Conservation (phyloP, 2,113 vertebrate species). For the Sebastes schlegelii region DNA sequence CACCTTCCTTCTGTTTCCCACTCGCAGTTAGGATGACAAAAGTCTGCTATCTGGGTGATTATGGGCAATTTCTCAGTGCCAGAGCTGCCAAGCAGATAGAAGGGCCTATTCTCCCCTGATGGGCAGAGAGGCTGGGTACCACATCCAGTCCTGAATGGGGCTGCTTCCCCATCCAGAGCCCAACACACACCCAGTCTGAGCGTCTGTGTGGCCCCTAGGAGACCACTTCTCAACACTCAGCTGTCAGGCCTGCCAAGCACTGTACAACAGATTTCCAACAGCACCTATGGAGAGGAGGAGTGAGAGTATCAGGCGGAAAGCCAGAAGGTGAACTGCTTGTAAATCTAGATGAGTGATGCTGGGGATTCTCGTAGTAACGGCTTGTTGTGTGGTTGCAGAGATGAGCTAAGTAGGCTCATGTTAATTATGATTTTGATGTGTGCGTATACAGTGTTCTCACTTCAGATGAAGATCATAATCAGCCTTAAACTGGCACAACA, state of each 20-base stretch:
- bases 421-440: constrained; percentile 45
- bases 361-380: constrained; percentile 13
- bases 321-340: constrained; percentile 42
- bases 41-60: constrained; percentile 86
- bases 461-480: constrained; percentile 57
- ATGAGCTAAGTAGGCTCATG: constrained; percentile 41
- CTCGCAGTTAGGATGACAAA: constrained; percentile 83
- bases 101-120: constrained; percentile 78
- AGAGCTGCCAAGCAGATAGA: constrained; percentile 80
- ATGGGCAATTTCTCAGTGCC: constrained; percentile 85
- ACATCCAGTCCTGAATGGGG: constrained; percentile 63
- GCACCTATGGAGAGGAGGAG: constrained; percentile 60
- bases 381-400: constrained; percentile 17
- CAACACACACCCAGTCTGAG: constrained; percentile 57
- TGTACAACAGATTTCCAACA: constrained; percentile 22
- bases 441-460: constrained; percentile 10
- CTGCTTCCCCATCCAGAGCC: constrained; percentile 63
- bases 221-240: constrained; percentile 74
- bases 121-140: constrained; percentile 78
- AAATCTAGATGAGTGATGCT: constrained; percentile 36
- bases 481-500: constrained; percentile 59
- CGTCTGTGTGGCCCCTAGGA: constrained; percentile 71
- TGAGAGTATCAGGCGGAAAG: constrained; percentile 43
- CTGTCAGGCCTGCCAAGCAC: constrained; percentile 76
- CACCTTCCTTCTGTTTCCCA: constrained; percentile 78